Conservation (phyloP, 2,888 invertebrate genomes). For the Gandaritis pyraliata region DNA sequence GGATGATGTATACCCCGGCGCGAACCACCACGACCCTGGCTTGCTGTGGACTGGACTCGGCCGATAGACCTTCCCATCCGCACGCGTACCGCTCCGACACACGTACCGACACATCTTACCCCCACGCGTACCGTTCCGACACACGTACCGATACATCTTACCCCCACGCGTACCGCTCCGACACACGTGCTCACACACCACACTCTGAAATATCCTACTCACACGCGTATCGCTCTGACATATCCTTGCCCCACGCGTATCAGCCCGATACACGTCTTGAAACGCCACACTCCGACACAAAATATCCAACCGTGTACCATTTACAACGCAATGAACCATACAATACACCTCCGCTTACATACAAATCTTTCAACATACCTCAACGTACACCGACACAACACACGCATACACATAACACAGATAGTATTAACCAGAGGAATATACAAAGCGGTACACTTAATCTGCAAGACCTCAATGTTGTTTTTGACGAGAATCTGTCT, state of each 20-base stretch:
- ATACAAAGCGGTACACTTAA: constrained; percentile 6
- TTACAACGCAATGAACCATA: background rate
- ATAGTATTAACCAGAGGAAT: background rate
- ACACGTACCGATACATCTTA: constrained; percentile 57
- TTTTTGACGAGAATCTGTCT: constrained; percentile 31
- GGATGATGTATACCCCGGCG: constrained; percentile 83
- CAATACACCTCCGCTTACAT: background rate
- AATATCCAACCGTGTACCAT: no score
- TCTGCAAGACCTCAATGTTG: constrained; percentile 25
- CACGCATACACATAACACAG: background rate
- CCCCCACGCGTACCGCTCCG: constrained; percentile 25
- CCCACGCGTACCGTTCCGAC: constrained; percentile 14
- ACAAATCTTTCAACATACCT: background rate
- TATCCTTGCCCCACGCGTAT: background rate
- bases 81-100: constrained; percentile 15
- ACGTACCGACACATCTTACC: constrained; percentile 58
- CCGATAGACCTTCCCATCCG: constrained; percentile 58
- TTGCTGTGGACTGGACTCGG: constrained; percentile 88
- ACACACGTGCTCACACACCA: constrained; percentile 14
- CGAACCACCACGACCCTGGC: constrained; percentile 86
- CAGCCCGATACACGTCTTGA: background rate
- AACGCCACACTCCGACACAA: no score
- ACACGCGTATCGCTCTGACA: background rate
- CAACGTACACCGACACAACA: background rate
- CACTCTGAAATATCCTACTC: background rate